Evolutionary conservation across 2,797 vertebrate species (phyloP), one percentile per base, ranked within the genome.

Genomic region (Acipenser transmontanus): DNA sequence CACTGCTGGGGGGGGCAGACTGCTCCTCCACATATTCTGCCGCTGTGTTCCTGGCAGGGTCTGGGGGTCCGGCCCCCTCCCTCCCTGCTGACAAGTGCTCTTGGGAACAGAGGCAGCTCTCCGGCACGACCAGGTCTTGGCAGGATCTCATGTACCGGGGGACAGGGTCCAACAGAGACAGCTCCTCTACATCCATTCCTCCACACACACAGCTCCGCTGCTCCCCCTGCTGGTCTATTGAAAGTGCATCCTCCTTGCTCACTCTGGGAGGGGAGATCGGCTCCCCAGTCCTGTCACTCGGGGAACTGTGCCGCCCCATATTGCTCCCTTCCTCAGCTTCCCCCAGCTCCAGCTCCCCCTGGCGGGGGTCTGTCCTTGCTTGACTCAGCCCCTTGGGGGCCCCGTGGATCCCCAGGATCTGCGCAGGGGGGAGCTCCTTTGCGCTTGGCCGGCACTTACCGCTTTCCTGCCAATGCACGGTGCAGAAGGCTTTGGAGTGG

Each of bases 401-500:
- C 2, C 84, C 73, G 68, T 89, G 95, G 68, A 96, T 96, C 61
- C 97, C 95, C 17, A 98, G 82, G 69, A 99, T 98, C 81, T 99
- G 97, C 49, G 94, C 96, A 0, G 95, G 88, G 1, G 95, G 95
- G 1, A 97, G 74, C 63, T 99, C 97, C 78, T 93, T 95, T 0
- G 91, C 69, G 0, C 85, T 93, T 9, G 94, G 92, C 62, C 94
- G 94, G 79, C 82, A 94, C 72, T 94, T 93, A 64, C 96, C 94
- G 0, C 91, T 95, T 81, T 99, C 97, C 68, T 95, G 92, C 97
- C 97, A 99, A 77, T 99, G 95, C 59, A 99, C 97, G 0, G 97
- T 99, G 78, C 97, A 99, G 74, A 93, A 96, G 70, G 97, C 96
- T 77, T 98, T 99, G 68, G 97, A 99, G 86, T 99, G 97, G 6